phyloP scores from a whole-genome alignment of 2,888 invertebrate genomes.

The Agrotis ipsilon region DNA sequence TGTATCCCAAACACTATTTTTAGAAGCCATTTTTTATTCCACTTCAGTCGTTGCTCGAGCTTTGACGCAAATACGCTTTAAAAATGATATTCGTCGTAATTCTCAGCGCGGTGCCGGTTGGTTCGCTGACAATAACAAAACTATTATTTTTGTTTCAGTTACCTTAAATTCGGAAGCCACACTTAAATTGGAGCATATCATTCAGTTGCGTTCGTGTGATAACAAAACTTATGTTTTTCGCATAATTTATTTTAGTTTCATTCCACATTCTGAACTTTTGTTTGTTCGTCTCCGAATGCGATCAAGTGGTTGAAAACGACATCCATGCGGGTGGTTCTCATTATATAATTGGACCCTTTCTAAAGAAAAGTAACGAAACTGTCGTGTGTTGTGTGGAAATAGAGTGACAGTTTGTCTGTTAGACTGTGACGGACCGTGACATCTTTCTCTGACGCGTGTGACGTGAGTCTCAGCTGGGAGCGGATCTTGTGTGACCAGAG shows the following conservation, averaged over 20 bases:
- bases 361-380: slow-evolving; percentile 87
- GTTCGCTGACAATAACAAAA: slow-evolving; percentile 67
- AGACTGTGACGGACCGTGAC: slow-evolving; percentile 84
- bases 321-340: slow-evolving; percentile 88
- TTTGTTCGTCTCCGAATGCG: slow-evolving; percentile 86
- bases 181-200: slow-evolving; percentile 84
- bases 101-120: slow-evolving; percentile 55
- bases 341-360: slow-evolving; percentile 90
- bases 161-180: slow-evolving; percentile 84
- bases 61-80: slow-evolving; percentile 81
- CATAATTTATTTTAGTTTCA: slow-evolving; percentile 84
- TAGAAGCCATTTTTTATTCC: slow-evolving; percentile 83
- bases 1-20: slow-evolving; percentile 83
- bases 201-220: slow-evolving; percentile 75
- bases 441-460: slow-evolving; percentile 80
- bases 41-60: slow-evolving; percentile 81
- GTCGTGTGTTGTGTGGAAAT: slow-evolving; percentile 91
- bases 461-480: slow-evolving; percentile 73
- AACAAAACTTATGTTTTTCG: slow-evolving; percentile 84
- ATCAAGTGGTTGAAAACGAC: slow-evolving; percentile 88
- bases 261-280: slow-evolving; percentile 87
- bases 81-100: slow-evolving; percentile 75
- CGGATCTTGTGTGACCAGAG: slow-evolving; percentile 57
- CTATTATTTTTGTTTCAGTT: slow-evolving; percentile 86
- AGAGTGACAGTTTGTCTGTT: slow-evolving; percentile 91